phyloP scores from a whole-genome alignment of 2,797 vertebrate genomes.

The Heterohyrax brucei region DNA sequence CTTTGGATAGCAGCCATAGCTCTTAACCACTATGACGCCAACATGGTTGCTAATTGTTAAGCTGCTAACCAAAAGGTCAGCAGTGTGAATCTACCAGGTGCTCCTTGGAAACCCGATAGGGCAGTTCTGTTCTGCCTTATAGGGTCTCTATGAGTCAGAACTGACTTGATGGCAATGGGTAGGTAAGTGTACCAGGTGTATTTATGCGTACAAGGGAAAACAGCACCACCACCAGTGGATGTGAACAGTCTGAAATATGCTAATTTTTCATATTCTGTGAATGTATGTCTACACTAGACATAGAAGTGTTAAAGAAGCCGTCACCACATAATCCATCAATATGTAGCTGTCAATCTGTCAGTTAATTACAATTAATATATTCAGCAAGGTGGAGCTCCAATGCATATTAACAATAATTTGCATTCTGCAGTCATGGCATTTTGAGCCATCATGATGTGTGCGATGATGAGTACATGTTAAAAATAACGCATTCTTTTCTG shows the following conservation, averaged over 20 bases:
- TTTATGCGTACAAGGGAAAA: constrained; percentile 72
- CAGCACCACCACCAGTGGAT: background rate
- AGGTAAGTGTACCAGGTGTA: background rate
- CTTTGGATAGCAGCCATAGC: no score
- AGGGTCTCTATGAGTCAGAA: no score
- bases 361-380: constrained; percentile 80
- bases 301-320: constrained; percentile 73
- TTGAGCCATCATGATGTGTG: constrained; percentile 72
- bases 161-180: no score
- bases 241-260: constrained; percentile 73
- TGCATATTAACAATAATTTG: constrained; percentile 82
- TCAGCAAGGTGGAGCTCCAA: constrained; percentile 23
- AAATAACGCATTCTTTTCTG: constrained; percentile 74
- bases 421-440: constrained; percentile 77
- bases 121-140: no score
- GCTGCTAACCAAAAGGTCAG: no score
- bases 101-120: no score
- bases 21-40: no score
- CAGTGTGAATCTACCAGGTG: no score
- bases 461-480: constrained; percentile 83
- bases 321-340: constrained; percentile 74
- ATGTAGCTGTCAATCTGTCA: constrained; percentile 85
- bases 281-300: constrained; percentile 43
- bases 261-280: constrained; percentile 80
- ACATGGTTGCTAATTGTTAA: no score